Evolutionary conservation across 2,888 invertebrate genomes (phyloP).

Genomic region (Dasypogon diadema): DNA sequence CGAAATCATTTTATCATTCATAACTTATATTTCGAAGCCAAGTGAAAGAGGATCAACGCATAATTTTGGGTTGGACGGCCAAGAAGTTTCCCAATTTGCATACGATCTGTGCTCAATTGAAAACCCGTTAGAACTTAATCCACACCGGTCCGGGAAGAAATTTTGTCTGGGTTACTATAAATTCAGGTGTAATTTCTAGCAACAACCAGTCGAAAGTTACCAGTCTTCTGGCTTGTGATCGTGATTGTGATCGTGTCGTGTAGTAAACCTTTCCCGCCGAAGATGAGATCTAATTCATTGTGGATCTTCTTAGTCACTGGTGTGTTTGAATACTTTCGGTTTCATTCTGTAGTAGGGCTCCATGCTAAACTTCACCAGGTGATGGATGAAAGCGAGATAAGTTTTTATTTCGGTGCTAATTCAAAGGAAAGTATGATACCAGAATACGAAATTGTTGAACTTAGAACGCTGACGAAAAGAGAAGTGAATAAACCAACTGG

Average conservation of each 20-base stretch:
- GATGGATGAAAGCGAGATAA: slow-evolving; percentile 62
- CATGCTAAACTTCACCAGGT: slow-evolving; percentile 49
- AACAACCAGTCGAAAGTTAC: neutral
- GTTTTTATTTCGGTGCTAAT: slow-evolving; percentile 66
- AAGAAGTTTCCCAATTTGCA: slow-evolving; percentile 9
- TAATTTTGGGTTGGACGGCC: no score
- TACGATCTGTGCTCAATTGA: neutral
- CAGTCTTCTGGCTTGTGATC: neutral
- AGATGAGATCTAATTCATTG: neutral
- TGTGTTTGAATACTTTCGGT: neutral
- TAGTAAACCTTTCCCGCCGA: neutral
- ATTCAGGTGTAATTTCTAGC: neutral
- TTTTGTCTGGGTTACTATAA: neutral
- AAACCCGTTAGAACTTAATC: slow-evolving; percentile 29
- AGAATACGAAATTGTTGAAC: slow-evolving; percentile 75
- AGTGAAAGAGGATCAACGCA: neutral
- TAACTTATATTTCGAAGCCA: no score
- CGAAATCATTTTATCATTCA: neutral
- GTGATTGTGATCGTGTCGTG: neutral
- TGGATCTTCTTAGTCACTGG: neutral
- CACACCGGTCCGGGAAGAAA: neutral
- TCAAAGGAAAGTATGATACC: slow-evolving; percentile 63
- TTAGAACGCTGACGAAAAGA: slow-evolving; percentile 69
- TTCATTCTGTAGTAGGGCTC: neutral
- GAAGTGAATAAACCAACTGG: neutral